Evolutionary conservation across 37 sponge, comb jelly and placozoan species (phyloP), one percentile per base, ranked within the genome.

Genomic region (Amphimedon queenslandica): DNA sequence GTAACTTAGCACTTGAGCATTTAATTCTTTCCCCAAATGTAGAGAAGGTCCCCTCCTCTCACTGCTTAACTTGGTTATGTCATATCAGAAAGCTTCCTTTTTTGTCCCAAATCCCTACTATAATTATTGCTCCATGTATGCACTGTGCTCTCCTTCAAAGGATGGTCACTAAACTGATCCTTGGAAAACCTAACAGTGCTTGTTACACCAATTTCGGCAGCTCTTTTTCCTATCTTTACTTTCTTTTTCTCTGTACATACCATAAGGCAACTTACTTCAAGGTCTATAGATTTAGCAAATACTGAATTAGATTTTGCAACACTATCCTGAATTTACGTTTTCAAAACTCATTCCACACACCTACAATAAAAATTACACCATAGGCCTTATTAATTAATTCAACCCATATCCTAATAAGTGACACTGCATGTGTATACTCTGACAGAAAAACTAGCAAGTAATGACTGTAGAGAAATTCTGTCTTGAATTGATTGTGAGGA

Each of bases 81-180:
- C 56, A 4, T 6, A 25, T 47, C n/a, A 20, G 64, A 64, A n/a
- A 57, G 23, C 24, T 57, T 72, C 20, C 20, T 21, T 72, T n/a
- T 40, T 33, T 27, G 38, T 28, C 31, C 58, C 8, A 57, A 5
- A 5, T 72, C 73, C 61, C 33, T 51, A 64, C 25, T 51, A n/a
- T 72, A 72, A 31, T 21, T 67, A 36, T 10, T 29, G 4, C 5
- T 23, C 68, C 35, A 67, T 6, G 30, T 29, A 6, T 37, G 13
- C 36, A 67, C 68, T 40, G 68, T 67, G 38, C 68, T 67, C 11
- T 67, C 68, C 30, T 67, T 67, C 68, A 67, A 67, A 27, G 30
- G 68, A 27, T 8, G 68, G 30, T 67, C 38, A 20, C 16, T 27
- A 67, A 67, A 67, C 30, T 67, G 23, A 6, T 67, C 28, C 4